phyloP scores from a whole-genome alignment of 2,888 invertebrate species.

The Caradrina kadenii region DNA sequence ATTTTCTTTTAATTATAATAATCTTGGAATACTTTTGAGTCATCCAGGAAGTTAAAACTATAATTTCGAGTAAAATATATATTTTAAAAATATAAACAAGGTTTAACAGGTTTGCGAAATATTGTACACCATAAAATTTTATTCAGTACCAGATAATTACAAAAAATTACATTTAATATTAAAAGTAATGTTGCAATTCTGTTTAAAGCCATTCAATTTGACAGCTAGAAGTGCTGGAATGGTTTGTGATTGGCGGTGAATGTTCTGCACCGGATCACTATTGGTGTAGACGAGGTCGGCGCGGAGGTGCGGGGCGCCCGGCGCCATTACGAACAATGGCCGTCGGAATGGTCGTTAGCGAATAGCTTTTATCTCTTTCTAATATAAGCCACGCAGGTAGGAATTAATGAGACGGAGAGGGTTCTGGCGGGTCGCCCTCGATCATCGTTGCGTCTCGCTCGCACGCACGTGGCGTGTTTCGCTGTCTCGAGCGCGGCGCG shows the following conservation, averaged over 20 bases:
- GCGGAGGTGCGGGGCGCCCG: constrained; percentile 85
- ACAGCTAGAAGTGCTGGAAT: constrained; percentile 90
- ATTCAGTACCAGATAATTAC: constrained; percentile 59
- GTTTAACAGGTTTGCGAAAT: constrained; percentile 47
- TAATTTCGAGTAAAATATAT: constrained; percentile 2
- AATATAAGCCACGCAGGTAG: constrained; percentile 90
- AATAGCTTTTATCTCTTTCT: constrained; percentile 91
- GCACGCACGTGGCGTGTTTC: constrained; percentile 86
- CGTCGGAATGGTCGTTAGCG: constrained; percentile 89
- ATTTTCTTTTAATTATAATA: no score
- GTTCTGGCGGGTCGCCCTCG: constrained; percentile 84
- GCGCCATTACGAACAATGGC: constrained; percentile 90
- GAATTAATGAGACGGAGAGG: constrained; percentile 90
- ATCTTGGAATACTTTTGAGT: constrained; percentile 5
- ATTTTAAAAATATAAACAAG: constrained; percentile 10
- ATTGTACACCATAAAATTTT: constrained; percentile 49
- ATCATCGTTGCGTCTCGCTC: constrained; percentile 78
- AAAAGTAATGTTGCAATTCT: constrained; percentile 78
- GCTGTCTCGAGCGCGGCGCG: constrained; percentile 88
- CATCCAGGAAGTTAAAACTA: constrained; percentile 30
- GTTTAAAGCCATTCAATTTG: constrained; percentile 87
- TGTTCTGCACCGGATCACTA: constrained; percentile 90
- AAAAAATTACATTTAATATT: constrained; percentile 63
- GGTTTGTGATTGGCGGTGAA: constrained; percentile 91
- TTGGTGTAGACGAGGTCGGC: constrained; percentile 86